Evolutionary conservation across 1,140 invertebrate genomes (phyloP).

Genomic region (Epicauta chinensis): DNA sequence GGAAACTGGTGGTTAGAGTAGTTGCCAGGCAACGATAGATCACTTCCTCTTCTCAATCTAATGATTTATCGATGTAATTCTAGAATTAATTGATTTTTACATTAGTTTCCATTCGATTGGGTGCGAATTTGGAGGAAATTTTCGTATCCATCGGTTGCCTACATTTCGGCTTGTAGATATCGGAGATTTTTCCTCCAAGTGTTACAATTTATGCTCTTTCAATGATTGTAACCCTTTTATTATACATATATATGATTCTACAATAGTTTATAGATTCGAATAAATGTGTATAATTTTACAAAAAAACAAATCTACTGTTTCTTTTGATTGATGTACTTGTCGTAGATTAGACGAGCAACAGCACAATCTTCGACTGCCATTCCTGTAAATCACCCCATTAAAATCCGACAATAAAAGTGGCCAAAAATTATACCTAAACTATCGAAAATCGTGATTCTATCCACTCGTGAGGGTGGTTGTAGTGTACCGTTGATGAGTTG

Average conservation of each 20-base stretch:
- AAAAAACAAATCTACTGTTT: not conserved
- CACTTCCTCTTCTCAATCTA: too few species aligned
- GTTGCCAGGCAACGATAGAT: too few species aligned
- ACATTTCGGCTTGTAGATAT: too few species aligned
- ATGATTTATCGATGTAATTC: too few species aligned
- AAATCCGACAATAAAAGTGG: constrained; percentile 42
- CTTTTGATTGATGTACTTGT: constrained; percentile 20
- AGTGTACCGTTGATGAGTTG: constrained; percentile 30
- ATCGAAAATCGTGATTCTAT: constrained; percentile 37
- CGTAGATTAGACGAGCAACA: constrained; percentile 44
- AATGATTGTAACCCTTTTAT: too few species aligned
- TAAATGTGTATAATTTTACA: not conserved
- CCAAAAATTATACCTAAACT: constrained; percentile 34
- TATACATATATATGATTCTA: not conserved
- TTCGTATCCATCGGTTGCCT: too few species aligned
- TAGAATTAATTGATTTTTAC: too few species aligned
- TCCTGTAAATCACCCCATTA: constrained; percentile 43
- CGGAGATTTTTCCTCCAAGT: too few species aligned
- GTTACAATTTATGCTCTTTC: too few species aligned
- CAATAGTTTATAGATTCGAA: not conserved
- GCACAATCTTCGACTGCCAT: constrained; percentile 49
- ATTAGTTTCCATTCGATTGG: too few species aligned
- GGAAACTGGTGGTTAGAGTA: too few species aligned
- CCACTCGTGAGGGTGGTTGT: constrained; percentile 5
- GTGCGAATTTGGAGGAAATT: too few species aligned